A percentile compares a stretch with the other conserved stretches of the same genome.
phyloP scores from a whole-genome alignment of 2,888 invertebrate genomes.

The Hypsopygia costalis region DNA sequence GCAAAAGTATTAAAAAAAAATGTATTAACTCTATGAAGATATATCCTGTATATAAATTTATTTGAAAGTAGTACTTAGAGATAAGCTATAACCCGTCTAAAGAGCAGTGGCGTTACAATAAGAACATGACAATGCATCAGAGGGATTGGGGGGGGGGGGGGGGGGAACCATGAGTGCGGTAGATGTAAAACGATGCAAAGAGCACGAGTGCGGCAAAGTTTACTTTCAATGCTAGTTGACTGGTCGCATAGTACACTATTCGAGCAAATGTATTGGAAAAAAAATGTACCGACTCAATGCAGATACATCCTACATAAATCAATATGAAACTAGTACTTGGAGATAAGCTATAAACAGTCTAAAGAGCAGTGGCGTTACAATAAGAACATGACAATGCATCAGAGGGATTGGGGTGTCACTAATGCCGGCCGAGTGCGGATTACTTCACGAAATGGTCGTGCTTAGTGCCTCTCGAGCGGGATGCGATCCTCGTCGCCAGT shows the following conservation, averaged over 20 bases:
- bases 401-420: constrained; percentile 34
- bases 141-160: constrained; percentile 23
- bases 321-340: background rate
- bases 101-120: constrained; percentile 36
- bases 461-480: background rate
- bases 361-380: constrained; percentile 33
- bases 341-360: constrained; percentile 7
- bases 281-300: no score
- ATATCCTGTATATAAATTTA: no score
- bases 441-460: constrained; percentile 29
- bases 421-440: constrained; percentile 64
- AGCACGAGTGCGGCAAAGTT: no score
- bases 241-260: no score
- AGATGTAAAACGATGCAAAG: no score
- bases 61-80: background rate
- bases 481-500: background rate
- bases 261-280: no score
- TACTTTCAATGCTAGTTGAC: no score
- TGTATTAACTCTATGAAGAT: no score
- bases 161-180: no score
- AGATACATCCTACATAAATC: no score
- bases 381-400: constrained; percentile 48
- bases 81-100: constrained; percentile 8
- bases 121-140: constrained; percentile 47
- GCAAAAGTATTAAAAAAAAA: no score